Conservation (phyloP, 2,888 invertebrate genomes). For the Drosophila affinis region DNA sequence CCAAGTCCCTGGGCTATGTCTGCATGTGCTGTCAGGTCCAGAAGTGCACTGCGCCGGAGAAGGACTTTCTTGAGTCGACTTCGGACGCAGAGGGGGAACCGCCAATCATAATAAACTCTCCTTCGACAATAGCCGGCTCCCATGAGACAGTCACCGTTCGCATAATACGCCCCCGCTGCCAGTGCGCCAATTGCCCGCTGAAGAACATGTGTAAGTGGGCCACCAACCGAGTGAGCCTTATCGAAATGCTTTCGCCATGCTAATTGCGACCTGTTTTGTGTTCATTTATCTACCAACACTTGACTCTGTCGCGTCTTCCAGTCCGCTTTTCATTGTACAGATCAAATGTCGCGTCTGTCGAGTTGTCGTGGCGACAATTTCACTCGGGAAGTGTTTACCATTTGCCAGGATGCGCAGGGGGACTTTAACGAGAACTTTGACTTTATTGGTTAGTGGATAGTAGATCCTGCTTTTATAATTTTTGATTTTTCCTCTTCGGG, state of each 20-base stretch:
- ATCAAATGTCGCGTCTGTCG: conserved; percentile 55
- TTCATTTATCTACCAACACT: conserved; percentile 15
- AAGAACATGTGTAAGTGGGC: conserved; percentile 80
- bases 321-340: conserved; percentile 5
- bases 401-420: conserved; percentile 63
- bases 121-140: conserved; percentile 43
- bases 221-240: conserved; percentile 44
- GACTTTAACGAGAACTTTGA: conserved; percentile 75
- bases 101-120: conserved; percentile 43
- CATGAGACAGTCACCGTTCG: conserved; percentile 50
- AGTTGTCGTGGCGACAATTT: conserved; percentile 54
- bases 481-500: not conserved
- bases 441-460: conserved; percentile 63
- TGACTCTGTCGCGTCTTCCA: not conserved
- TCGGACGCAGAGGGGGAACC: conserved; percentile 45
- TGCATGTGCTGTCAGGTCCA: conserved; percentile 57
- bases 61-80: conserved; percentile 47
- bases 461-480: not conserved
- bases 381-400: conserved; percentile 62
- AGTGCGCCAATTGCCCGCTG: conserved; percentile 81
- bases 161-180: conserved; percentile 66
- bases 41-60: conserved; percentile 41
- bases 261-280: conserved; percentile 48
- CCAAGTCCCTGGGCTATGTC: conserved; percentile 49
- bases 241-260: conserved; percentile 70